Evolutionary conservation across 2,113 vertebrate genomes (phyloP).

Genomic region (Tyto alba): DNA sequence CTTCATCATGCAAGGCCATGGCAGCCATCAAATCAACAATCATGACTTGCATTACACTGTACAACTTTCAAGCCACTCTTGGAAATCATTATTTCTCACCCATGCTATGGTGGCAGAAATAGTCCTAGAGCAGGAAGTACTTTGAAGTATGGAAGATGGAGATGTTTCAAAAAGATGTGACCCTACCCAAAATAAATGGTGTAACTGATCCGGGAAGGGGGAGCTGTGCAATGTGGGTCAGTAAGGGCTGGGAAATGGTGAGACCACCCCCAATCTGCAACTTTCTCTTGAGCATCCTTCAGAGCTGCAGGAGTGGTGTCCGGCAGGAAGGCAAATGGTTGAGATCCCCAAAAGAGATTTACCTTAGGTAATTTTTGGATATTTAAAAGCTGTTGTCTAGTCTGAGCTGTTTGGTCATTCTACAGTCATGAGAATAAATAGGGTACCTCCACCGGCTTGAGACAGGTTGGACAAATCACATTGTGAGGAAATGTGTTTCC

Average conservation of each 20-base stretch:
- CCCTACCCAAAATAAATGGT: neutral
- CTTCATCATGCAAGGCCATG: neutral
- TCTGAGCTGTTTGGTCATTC: neutral
- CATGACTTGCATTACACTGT: neutral
- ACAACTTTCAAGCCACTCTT: neutral
- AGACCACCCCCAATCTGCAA: neutral
- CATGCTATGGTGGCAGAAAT: neutral
- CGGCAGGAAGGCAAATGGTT: neutral
- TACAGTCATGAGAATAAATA: neutral
- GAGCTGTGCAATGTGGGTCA: neutral
- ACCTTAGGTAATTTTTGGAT: neutral
- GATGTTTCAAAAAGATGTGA: neutral
- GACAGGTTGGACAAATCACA: neutral
- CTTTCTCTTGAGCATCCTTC: neutral
- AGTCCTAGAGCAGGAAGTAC: neutral
- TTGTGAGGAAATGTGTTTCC: neutral
- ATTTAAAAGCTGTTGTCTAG: neutral
- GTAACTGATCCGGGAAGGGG: accelerated
- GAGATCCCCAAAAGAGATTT: neutral
- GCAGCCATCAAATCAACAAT: neutral
- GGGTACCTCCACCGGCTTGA: neutral
- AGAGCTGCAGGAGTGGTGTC: neutral
- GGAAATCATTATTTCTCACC: neutral
- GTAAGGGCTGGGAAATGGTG: neutral
- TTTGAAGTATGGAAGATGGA: neutral